Base-by-base conservation (phyloP, 92 coral and sea anemone species). In the Umimayanthus kanabou region DNA sequence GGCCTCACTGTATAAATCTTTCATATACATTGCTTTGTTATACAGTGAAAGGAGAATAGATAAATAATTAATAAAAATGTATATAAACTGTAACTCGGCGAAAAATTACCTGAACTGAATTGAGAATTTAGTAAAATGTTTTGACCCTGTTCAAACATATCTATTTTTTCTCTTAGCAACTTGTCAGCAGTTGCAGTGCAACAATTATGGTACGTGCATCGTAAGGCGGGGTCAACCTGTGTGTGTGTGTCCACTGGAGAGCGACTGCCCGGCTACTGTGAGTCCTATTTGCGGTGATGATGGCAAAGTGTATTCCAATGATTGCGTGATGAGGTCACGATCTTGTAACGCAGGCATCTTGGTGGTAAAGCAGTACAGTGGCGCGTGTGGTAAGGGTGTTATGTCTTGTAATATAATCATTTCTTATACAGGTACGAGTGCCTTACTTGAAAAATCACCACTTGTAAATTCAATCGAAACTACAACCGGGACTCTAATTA, bases 201-300 rank as follows among this genome's bases (percentile, higher is more conserved):
- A 69, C 37, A 69, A 57, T 82, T 92, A 94, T 81, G 91, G 94
- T 57, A 77, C 80, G 23, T 97, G 99, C 89, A 78, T 85, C 26
- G 72, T 58, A 33, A 81, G 72, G 50, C 76, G 74, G 74, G 88
- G 96, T 18, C 89, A 77, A 50, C 84, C 98, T 20, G 42, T 40
- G 43, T 97, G 99, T 86, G 85, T 90, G 49, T 97, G 99, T 75
- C 98, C 99, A 9, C 86, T 73, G 78, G 77, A 85, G 50, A 88
- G 88, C 23, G 90, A 87, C 20, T 97, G 99, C 88, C 16, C 77
- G n/a, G 77, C 47, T 29, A 74, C 73, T 5, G 76, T 86, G 20
- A 81, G 80, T 61, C 92, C 95, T 18, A 94, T 97, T 4, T 97
- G 99, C 81, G 99, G 99, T 18, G 72, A 93, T 37, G 98, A 97